Evolutionary conservation across 2,113 vertebrate species (phyloP), one percentile per base, ranked within the genome.

Genomic region (pig (Sus scrofa)): DNA sequence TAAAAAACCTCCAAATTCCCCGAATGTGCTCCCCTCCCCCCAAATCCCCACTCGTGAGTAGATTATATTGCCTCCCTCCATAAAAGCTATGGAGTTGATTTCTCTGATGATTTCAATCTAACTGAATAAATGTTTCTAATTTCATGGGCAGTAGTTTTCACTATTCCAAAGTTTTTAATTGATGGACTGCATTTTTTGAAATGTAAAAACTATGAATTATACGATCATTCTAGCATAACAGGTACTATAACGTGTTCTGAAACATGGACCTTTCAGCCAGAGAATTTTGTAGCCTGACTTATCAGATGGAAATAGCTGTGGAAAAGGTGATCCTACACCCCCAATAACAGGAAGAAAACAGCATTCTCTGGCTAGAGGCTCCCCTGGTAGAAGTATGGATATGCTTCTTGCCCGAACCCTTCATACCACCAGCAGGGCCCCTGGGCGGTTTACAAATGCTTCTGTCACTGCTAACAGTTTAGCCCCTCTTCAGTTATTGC

Each of bases 111-210:
- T 68, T 92, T 94, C 44, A 89, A 2, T 78, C 32, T 92, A 63
- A 63, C 32, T 91, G 63, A 90, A 70, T 92, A 87, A 92, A 90
- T 90, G 32, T 10, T 77, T 26, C 58, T 88, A 58, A 15, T 89
- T 71, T 71, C 12, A 71, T 14, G 67, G 20, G 58, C 19, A 70
- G 44, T 50, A 56, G 18, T 81, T 11, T 93, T 92, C 84, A 94
- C 60, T 30, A 74, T 92, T 39, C 68, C 39, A 78, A 54, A 39
- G 18, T 22, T 95, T 82, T 95, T n/a, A 68, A 75, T 26, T 20
- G 13, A 44, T 89, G 12, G 12, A 7, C 65, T 75, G 26, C 0
- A 73, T 37, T 84, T 97, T 77, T 92, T 96, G 14, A 78, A 92
- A 68, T 71, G 30, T 86, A 60, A 95, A 89, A 84, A 79, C 65